Percentiles rank a stretch among this genome's conserved stretches.
Conservation (phyloP, 2,888 invertebrate species). For the Lacanobia wlatinum region DNA sequence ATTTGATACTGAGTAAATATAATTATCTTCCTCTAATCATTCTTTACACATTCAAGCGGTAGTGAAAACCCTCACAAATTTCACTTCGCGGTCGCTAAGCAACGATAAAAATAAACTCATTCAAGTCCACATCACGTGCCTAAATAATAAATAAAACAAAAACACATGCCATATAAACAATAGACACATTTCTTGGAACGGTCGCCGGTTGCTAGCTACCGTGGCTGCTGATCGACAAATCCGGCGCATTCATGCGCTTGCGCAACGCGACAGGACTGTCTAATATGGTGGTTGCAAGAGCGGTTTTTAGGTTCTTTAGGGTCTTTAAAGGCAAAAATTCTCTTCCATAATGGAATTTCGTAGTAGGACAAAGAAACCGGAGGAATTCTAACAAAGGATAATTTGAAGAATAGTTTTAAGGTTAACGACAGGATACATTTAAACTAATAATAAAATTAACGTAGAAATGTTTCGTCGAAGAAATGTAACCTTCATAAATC, state of each 20-base stretch:
- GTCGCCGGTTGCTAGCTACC: constrained; percentile 43
- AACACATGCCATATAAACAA: constrained; percentile 46
- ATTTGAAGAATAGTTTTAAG: not conserved
- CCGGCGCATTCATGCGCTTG: constrained; percentile 52
- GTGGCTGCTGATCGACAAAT: constrained; percentile 73
- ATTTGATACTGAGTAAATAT: not conserved
- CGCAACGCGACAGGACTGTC: constrained; percentile 26
- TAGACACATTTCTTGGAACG: constrained; percentile 57
- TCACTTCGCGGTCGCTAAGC: not conserved
- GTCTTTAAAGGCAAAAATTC: not conserved
- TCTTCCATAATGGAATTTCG: not conserved
- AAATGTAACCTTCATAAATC: not conserved
- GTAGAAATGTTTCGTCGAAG: not conserved
- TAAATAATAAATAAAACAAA: constrained; percentile 61
- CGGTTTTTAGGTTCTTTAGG: not conserved
- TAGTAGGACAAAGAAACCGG: not conserved
- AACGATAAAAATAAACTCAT: constrained; percentile 38
- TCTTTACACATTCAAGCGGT: not conserved
- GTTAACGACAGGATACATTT: not conserved
- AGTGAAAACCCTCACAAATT: not conserved
- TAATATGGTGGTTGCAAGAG: constrained; percentile 13
- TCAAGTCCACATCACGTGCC: constrained; percentile 46
- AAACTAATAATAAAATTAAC: not conserved
- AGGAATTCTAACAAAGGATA: no score
- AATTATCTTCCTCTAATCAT: not conserved